Evolutionary conservation across 2,888 invertebrate species (phyloP).

Genomic region (Nebria brevicollis): DNA sequence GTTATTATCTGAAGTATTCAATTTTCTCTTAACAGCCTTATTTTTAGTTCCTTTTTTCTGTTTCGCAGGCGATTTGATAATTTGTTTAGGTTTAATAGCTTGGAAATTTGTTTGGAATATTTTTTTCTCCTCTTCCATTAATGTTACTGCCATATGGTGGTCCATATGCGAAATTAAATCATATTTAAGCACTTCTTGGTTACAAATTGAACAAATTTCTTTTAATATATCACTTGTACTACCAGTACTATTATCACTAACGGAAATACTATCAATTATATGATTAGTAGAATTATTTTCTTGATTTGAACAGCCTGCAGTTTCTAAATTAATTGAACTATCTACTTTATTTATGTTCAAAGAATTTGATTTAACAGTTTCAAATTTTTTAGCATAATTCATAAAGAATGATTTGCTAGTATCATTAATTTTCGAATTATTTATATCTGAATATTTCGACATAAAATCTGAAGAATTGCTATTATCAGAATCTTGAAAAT

Average conservation of each 20-base stretch:
- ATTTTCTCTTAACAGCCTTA: constrained; percentile 31
- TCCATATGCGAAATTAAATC: constrained; percentile 78
- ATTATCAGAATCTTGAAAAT: neutral
- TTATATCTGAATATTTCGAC: neutral
- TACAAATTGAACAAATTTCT: constrained; percentile 73
- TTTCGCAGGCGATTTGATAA: constrained; percentile 56
- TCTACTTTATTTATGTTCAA: neutral
- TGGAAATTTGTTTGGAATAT: constrained; percentile 55
- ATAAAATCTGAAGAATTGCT: constrained; percentile 5
- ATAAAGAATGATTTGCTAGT: constrained; percentile 64
- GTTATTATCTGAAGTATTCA: constrained; percentile 50
- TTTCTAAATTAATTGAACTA: neutral
- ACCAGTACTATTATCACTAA: constrained; percentile 45
- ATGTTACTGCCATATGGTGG: constrained; percentile 78
- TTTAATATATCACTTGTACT: neutral
- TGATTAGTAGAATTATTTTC: neutral
- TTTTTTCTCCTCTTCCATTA: constrained; percentile 66
- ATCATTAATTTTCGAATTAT: constrained; percentile 9
- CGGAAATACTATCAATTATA: constrained; percentile 15
- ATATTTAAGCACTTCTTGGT: constrained; percentile 66
- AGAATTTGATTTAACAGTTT: constrained; percentile 23
- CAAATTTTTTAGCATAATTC: constrained; percentile 58
- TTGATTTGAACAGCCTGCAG: neutral
- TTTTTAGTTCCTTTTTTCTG: constrained; percentile 33
- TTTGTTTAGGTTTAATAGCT: constrained; percentile 49